Conservation (phyloP, 2,797 vertebrate species). For the Tinamus major region DNA sequence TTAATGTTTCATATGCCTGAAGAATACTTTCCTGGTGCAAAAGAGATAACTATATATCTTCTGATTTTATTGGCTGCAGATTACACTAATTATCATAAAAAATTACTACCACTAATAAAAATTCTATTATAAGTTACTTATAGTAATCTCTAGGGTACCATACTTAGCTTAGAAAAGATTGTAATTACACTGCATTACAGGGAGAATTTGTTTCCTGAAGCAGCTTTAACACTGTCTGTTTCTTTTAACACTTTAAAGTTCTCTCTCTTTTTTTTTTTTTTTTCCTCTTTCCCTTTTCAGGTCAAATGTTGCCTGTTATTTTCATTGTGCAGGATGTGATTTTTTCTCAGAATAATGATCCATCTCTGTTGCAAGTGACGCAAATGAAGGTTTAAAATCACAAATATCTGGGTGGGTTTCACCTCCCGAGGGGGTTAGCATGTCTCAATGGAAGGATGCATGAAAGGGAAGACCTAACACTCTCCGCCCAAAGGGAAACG, state of each 20-base stretch:
- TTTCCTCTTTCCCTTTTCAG: conserved; percentile 49
- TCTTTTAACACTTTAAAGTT: conserved; percentile 68
- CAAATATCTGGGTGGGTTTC: conserved; percentile 85
- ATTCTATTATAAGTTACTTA: conserved; percentile 87
- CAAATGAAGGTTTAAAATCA: conserved; percentile 84
- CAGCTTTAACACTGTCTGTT: conserved; percentile 60
- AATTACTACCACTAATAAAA: conserved; percentile 85
- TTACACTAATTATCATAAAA: conserved; percentile 87
- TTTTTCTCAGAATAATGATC: conserved; percentile 82
- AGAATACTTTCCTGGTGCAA: conserved; percentile 77
- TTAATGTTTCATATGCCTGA: conserved; percentile 68
- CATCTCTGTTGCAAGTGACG: conserved; percentile 87
- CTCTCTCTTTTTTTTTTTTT: neutral
- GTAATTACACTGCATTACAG: conserved; percentile 76
- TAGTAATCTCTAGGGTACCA: conserved; percentile 82
- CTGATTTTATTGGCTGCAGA: conserved; percentile 82
- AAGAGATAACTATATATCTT: conserved; percentile 83
- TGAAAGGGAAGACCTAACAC: conserved; percentile 75
- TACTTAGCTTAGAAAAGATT: conserved; percentile 78
- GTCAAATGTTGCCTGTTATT: conserved; percentile 86
- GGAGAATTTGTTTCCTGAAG: conserved; percentile 79
- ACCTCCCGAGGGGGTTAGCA: conserved; percentile 71
- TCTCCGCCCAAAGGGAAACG: conserved; percentile 83
- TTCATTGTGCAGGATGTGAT: conserved; percentile 90
- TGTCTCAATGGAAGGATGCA: conserved; percentile 83